Evolutionary conservation across 1,140 invertebrate genomes (phyloP), one percentile per base, ranked within the genome.

Genomic region (Diabrotica virgifera): DNA sequence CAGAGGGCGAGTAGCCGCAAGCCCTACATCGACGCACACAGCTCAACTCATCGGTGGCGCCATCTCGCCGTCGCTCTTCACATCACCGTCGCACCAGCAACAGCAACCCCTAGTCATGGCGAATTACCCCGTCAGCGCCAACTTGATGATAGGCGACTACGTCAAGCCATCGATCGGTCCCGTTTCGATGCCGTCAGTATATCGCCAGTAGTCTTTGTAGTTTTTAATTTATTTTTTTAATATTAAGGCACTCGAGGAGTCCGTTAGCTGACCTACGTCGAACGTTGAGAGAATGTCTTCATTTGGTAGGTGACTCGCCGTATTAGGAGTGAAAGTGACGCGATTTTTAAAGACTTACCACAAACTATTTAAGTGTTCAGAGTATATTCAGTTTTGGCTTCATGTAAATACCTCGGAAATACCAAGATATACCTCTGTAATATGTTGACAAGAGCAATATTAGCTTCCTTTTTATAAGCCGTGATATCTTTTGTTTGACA

Each of bases 91-190:
- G 5, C 36, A 52, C 5, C 56, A 59, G 8, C 51, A 38, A 52
- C 82, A 83, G 80, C 83, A 84, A 80, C 83, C 82, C 78, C 81
- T 85, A 76, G 85, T 86, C 52, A 82, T 88, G 77, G 84, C 85
- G 69, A 86, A 85, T 66, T 89, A 87, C 73, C 88, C 89, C 65
- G 86, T 91, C 66, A 90, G 88, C 80, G 87, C 86, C 76, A 90
- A 87, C 77, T 82, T 90, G 72, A 90, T 91, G 90, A 91, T 90
- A 72, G 90, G 89, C 61, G 90, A 91, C 77, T 91, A 91, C 77
- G 86, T 88, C 59, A 84, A 85, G 61, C 84, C 86, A 9, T 3
- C 56, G 3, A 12, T 12, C 56, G 77, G 77, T 65, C 72, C 72
- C 46, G 72, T 78, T 67, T 77, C 83, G 55, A 79, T 81, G 62